These are phyloP conservation scores for Eublepharis macularius DNA, from an alignment of 2,113 vertebrate species.

Conservation along the genomic window DNA sequence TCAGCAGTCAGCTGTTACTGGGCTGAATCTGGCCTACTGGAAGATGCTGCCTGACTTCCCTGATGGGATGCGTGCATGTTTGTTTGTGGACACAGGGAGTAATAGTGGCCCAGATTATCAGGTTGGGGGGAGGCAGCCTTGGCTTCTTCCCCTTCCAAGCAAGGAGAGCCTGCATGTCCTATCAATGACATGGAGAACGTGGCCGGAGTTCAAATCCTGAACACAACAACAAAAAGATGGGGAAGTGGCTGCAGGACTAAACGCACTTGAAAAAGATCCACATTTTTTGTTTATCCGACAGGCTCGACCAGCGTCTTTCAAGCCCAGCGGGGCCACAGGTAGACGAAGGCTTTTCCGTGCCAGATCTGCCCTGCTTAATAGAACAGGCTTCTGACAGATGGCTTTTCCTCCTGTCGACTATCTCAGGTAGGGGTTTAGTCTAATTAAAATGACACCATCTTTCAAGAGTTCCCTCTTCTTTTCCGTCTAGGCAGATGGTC, in stretches of 20 bases:
- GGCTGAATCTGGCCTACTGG: no score
- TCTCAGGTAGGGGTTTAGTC: not conserved
- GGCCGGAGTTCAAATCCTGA: not conserved
- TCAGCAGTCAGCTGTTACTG: no score
- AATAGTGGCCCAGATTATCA: no score
- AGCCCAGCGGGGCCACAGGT: not conserved
- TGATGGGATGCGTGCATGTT: no score
- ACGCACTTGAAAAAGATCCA: not conserved
- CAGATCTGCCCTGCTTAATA: conserved; percentile 16
- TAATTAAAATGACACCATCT: not conserved
- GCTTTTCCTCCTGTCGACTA: conserved; percentile 8
- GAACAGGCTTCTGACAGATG: conserved; percentile 38
- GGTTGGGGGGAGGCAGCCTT: no score
- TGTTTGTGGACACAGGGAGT: no score
- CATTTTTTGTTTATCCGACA: not conserved
- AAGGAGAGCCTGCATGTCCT: not conserved
- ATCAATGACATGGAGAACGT: not conserved
- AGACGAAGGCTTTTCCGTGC: not conserved
- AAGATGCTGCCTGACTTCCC: no score
- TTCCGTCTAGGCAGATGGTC: not conserved
- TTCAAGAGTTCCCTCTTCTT: not conserved
- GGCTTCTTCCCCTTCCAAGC: no score
- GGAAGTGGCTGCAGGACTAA: conserved; percentile 28
- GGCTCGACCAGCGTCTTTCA: not conserved
- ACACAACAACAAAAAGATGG: not conserved